Evolutionary conservation across 2,888 invertebrate genomes (phyloP), one percentile per base, ranked within the genome.

Genomic region (Caenorhabditis drosophilae): DNA sequence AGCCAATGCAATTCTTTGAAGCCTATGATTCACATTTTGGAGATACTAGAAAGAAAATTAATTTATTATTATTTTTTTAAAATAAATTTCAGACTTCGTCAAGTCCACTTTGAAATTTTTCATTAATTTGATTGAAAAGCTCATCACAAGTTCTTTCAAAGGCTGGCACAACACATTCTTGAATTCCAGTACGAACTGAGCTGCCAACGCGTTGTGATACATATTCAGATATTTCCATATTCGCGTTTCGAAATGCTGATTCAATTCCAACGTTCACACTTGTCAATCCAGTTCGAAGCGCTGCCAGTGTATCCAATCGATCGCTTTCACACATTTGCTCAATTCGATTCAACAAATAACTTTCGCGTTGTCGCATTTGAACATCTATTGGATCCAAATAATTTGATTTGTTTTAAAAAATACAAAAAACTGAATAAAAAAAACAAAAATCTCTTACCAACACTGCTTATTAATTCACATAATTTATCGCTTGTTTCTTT

Each of bases 41-140:
- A 61, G 41, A 23, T 61, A 61, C 61, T 61, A 42, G 4, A 61
- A 54, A n/a, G n/a, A n/a, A n/a, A n/a, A n/a, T n/a, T n/a, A n/a
- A n/a, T n/a, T n/a, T n/a, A n/a, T n/a, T n/a, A 16, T 20, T 20
- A 27, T 23, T 45, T 23, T 44, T 23, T 15, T 34, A 12, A 38
- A 23, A 45, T 26, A 25, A 16, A 25, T 22, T 38, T 15, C 22
- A 4, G 0, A 67, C 67, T 63, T 74, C 68, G 84, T 90, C 90
- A 7, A 93, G 92, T 52, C 96, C 96, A 70, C 88, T 88, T 50
- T 90, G 89, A 85, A 95, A 96, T 18, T 90, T 89, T 49, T 91
- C 90, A 84, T 93, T 92, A 56, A 96, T 88, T 85, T 96, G 94
- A 44, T 89, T 88, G 84, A 94, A 93, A 88, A 96, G 90, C 27